Percentiles rank a stretch among this genome's conserved stretches.
These are phyloP conservation scores for Ptychoptera albimana DNA, from an alignment of 2,888 invertebrate species.

Conservation along the genomic window DNA sequence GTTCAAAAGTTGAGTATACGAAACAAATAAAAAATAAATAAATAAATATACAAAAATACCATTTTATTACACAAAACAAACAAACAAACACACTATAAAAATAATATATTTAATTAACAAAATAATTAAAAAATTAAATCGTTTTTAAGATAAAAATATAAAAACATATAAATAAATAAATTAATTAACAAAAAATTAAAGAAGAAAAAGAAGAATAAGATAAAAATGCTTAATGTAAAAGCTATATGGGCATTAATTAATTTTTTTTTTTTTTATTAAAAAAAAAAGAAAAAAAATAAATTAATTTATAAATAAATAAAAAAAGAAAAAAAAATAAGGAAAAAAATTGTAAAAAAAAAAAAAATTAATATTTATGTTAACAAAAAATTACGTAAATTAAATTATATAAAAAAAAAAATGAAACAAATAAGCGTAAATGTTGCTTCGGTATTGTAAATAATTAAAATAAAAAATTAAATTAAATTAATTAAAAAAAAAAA, in stretches of 20 bases:
- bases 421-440: conserved; percentile 9
- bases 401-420: conserved; percentile 1
- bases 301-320: conserved; percentile 2
- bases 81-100: not conserved
- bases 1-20: no score
- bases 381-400: not conserved
- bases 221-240: conserved; percentile 17
- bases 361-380: conserved; percentile 2
- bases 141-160: conserved; percentile 9
- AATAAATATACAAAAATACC: conserved; percentile 11
- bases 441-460: conserved; percentile 13
- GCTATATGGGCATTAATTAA: conserved; percentile 28
- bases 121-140: conserved; percentile 8
- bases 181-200: conserved; percentile 1
- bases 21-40: not conserved
- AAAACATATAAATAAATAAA: no score
- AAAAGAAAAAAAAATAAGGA: conserved; percentile 3
- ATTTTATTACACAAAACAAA: conserved; percentile 12
- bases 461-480: conserved; percentile 6
- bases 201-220: conserved; percentile 8
- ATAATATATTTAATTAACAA: conserved; percentile 3
- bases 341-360: not conserved
- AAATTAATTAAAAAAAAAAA: not conserved
- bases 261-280: not conserved
- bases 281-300: not conserved